Conservation (phyloP, 2,888 invertebrate species). For the Trachelus stipa region DNA sequence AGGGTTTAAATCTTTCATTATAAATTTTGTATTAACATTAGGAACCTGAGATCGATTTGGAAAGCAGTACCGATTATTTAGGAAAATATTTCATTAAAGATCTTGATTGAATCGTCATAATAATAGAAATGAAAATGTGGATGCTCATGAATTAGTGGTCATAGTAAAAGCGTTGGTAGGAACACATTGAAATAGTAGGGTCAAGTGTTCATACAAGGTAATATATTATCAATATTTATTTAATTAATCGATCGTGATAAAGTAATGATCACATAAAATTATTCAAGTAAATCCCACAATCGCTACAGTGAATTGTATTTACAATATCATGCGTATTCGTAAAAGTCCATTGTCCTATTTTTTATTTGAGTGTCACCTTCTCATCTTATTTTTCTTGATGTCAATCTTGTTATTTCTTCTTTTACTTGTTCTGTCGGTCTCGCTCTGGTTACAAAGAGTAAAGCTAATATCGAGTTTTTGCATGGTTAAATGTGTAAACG, state of each 20-base stretch:
- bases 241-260: slow-evolving; percentile 57
- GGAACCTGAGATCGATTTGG: too few relatives aligned
- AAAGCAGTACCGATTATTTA: background rate
- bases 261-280: slow-evolving; percentile 63
- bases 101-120: background rate
- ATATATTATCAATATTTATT: slow-evolving; percentile 58
- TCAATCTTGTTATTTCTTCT: background rate
- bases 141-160: background rate
- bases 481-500: slow-evolving; percentile 20
- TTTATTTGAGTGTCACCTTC: slow-evolving; percentile 7
- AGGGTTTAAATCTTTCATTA: too few relatives aligned
- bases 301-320: slow-evolving; percentile 55
- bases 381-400: slow-evolving; percentile 1
- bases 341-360: slow-evolving; percentile 21
- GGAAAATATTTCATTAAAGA: background rate
- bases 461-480: slow-evolving; percentile 11
- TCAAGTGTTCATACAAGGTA: slow-evolving; percentile 18
- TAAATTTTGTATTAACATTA: too few relatives aligned
- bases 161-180: background rate
- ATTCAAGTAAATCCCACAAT: slow-evolving; percentile 49
- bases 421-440: slow-evolving; percentile 12
- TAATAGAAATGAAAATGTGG: background rate
- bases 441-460: background rate
- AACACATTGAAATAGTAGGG: background rate
- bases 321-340: slow-evolving; percentile 46